Conservation (phyloP, 2,888 invertebrate species). For the Camponotus fellah region DNA sequence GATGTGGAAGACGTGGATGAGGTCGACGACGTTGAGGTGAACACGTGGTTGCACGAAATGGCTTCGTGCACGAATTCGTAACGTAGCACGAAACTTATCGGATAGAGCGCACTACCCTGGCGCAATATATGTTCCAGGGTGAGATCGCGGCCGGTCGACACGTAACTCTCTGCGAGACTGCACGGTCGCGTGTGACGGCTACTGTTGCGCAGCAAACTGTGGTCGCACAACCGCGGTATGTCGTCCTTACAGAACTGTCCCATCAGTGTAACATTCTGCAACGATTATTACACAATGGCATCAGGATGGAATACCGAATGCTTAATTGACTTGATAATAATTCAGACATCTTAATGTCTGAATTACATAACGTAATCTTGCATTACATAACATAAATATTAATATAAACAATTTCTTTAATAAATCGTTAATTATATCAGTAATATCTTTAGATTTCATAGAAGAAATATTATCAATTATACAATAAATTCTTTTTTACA, state of each 20-base stretch:
- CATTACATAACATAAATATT: background rate
- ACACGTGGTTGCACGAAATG: conserved; percentile 83
- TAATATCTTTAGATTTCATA: background rate
- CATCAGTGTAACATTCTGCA: conserved; percentile 87
- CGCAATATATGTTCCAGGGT: conserved; percentile 92
- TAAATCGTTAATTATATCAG: background rate
- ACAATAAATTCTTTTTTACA: background rate
- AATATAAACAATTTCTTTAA: background rate
- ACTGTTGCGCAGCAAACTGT: conserved; percentile 91
- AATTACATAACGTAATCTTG: too few species aligned
- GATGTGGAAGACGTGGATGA: conserved; percentile 75
- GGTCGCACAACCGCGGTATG: conserved; percentile 91
- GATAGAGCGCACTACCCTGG: conserved; percentile 93
- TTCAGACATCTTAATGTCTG: background rate
- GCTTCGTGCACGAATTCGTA: conserved; percentile 93
- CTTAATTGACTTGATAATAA: background rate
- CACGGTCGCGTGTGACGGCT: conserved; percentile 92
- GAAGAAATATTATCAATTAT: background rate
- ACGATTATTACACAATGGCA: conserved; percentile 14
- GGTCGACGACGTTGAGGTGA: conserved; percentile 77
- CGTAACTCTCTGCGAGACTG: conserved; percentile 91
- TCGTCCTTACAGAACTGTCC: conserved; percentile 93
- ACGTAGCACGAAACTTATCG: conserved; percentile 92
- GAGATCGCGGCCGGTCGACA: conserved; percentile 91
- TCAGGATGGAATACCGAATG: background rate